Percentiles rank a stretch among this genome's conserved stretches.
These are phyloP conservation scores for Thera britannica DNA, from an alignment of 2,888 invertebrate genomes.

Conservation along the genomic window DNA sequence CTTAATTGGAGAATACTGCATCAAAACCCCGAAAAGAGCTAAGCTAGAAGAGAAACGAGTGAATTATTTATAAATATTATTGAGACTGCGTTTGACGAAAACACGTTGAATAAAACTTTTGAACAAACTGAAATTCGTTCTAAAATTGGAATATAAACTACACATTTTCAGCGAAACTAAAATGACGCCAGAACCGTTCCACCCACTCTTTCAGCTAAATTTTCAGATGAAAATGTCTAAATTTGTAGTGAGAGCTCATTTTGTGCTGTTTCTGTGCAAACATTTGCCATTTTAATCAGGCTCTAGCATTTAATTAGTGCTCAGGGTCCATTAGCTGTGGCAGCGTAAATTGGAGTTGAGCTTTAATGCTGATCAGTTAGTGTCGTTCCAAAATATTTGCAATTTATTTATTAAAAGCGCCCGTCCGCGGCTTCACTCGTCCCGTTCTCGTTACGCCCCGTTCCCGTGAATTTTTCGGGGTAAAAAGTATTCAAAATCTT, in stretches of 20 bases:
- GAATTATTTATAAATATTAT: no score
- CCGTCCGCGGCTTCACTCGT: no score
- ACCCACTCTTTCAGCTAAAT: slow-evolving; percentile 7
- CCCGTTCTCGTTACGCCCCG: no score
- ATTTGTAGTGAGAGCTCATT: neutral
- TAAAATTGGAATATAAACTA: slow-evolving; percentile 4
- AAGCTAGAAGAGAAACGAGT: no score
- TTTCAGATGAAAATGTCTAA: slow-evolving; percentile 2
- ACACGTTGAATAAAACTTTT: neutral
- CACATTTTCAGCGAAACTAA: neutral
- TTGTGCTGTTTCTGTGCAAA: slow-evolving; percentile 12
- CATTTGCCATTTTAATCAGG: slow-evolving; percentile 20
- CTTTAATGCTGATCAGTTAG: neutral
- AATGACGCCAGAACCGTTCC: neutral
- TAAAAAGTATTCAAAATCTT: no score
- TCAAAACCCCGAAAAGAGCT: no score
- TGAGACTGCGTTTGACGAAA: neutral
- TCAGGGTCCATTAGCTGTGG: slow-evolving; percentile 17
- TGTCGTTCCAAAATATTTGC: slow-evolving; percentile 1
- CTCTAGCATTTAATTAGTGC: slow-evolving; percentile 17
- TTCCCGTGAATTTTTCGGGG: no score
- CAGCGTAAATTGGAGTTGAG: slow-evolving; percentile 13
- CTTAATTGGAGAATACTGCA: no score
- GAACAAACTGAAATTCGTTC: neutral
- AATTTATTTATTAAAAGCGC: neutral